A percentile compares a stretch with the other conserved stretches of the same genome.
Evolutionary conservation across 2,113 vertebrate species (phyloP).

Genomic region (Cyphomyrus plagiostoma): DNA sequence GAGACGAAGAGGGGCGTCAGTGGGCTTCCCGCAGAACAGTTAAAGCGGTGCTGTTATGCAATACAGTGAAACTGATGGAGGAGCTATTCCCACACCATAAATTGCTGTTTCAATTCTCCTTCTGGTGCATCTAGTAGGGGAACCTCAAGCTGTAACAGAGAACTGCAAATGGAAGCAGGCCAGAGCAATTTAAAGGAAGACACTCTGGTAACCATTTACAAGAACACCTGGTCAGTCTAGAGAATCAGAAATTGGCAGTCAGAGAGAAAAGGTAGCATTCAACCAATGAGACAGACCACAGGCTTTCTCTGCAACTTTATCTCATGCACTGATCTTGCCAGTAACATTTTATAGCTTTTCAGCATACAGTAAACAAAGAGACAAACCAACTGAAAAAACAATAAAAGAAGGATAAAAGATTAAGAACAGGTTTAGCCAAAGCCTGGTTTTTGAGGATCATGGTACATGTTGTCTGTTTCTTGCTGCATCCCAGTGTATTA

Average conservation of each 20-base stretch:
- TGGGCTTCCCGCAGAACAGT: background rate
- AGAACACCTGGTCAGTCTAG: background rate
- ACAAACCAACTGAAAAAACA: background rate
- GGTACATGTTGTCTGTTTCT: background rate
- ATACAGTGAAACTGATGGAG: background rate
- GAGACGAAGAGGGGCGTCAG: background rate
- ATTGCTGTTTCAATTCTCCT: background rate
- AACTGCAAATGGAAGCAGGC: background rate
- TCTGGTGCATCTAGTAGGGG: background rate
- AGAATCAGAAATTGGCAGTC: background rate
- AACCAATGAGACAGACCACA: background rate
- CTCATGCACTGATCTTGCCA: background rate
- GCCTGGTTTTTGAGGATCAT: background rate
- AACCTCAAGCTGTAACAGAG: background rate
- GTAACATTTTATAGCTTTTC: background rate
- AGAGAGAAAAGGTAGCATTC: background rate
- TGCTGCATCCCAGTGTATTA: background rate
- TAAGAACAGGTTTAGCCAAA: background rate
- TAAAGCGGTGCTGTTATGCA: background rate
- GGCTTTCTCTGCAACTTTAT: background rate
- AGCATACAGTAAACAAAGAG: background rate
- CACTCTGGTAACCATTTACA: background rate
- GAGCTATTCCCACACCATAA: background rate
- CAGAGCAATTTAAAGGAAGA: background rate
- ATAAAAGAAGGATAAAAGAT: background rate